Percentiles rank a stretch among this genome's conserved stretches.
Evolutionary conservation across 2,888 invertebrate species (phyloP).

Genomic region (Orthosia cruda): DNA sequence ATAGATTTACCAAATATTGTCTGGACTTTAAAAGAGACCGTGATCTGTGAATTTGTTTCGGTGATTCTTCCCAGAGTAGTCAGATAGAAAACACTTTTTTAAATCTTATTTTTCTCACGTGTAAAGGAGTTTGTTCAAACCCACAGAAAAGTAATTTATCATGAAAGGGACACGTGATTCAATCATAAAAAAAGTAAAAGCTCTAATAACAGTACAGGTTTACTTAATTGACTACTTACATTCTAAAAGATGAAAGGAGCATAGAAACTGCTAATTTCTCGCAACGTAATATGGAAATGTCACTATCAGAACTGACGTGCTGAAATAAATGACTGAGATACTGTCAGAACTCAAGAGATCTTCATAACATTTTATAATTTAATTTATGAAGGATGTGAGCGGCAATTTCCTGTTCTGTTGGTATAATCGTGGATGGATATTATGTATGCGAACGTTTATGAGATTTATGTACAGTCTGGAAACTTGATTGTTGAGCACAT

Average conservation of each 20-base stretch:
- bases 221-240: not conserved
- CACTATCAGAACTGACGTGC: not conserved
- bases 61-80: no score
- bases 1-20: no score
- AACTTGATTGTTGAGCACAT: not conserved
- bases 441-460: not conserved
- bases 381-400: conserved; percentile 11
- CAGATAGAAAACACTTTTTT: no score
- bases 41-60: no score
- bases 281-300: not conserved
- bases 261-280: conserved; percentile 1
- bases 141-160: no score
- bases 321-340: conserved; percentile 7
- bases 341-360: conserved; percentile 7
- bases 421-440: not conserved
- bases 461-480: no score
- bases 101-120: no score
- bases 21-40: no score
- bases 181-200: no score
- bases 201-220: no score
- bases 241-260: not conserved
- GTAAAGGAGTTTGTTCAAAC: no score
- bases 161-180: no score
- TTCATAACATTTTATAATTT: conserved; percentile 15
- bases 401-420: not conserved